Conservation (phyloP, 2,797 vertebrate species). For the Molossus molossus region DNA sequence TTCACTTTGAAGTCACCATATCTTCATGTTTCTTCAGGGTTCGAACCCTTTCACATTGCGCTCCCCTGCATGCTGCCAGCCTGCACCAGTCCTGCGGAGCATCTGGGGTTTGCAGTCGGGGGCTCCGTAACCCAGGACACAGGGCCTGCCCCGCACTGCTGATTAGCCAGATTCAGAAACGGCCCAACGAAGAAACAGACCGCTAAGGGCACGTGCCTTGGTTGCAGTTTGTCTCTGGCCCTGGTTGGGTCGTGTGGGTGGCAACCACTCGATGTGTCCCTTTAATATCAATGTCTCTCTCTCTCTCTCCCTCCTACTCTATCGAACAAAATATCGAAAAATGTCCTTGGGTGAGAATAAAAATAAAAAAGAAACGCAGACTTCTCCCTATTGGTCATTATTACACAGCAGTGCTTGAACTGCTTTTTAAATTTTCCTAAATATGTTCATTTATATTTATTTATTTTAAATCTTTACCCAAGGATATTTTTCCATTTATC, state of each 20-base stretch:
- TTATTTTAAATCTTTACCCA: no score
- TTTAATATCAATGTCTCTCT: no score
- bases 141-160: not conserved
- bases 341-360: no score
- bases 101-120: not conserved
- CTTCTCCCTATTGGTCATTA: not conserved
- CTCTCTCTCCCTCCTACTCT: no score
- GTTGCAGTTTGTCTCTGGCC: no score
- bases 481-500: no score
- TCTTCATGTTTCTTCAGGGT: not conserved
- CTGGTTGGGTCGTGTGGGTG: no score
- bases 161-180: slow-evolving; percentile 6
- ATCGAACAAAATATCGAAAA: no score
- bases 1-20: not conserved
- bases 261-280: no score
- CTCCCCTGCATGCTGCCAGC: not conserved
- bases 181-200: not conserved
- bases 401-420: not conserved
- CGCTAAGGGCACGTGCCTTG: no score
- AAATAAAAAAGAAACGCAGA: no score
- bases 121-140: not conserved
- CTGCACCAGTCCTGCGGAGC: not conserved
- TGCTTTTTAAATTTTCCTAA: not conserved
- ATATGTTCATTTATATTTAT: no score
- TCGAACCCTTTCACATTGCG: not conserved